Evolutionary conservation across 2,797 vertebrate species (phyloP), one percentile per base, ranked within the genome.

Genomic region (Dendrocincla tyrannina): DNA sequence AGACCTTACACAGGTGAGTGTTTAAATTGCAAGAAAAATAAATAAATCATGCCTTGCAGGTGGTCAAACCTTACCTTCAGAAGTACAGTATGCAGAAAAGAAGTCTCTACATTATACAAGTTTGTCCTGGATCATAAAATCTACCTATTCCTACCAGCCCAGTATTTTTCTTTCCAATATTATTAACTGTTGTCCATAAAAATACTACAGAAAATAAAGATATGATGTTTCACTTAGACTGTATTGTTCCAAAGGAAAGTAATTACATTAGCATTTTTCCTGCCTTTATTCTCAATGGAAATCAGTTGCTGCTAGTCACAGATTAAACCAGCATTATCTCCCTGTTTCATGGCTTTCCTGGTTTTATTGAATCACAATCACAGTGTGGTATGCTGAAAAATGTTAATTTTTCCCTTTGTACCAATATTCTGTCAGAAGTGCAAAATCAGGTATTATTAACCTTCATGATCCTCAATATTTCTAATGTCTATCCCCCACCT

Each of bases 251-350:
- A 35, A 79, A 88, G 27, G 37, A 94, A 96, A 94, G 67, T 92
- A 96, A 93, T 95, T 88, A 49, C 66, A 73, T 94, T 88, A 93
- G 16, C 64, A 41, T 67, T 89, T 92, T 96, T 93, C 73, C 59
- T 91, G 53, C 60, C 39, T 95, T 84, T 88, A 27, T 27, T 91
- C 62, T 96, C 76, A 73, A 41, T 47, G 46, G 73, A 85, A 92
- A 88, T 90, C 39, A 68, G 63, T 33, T 35, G 84, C 75, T 93
- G 62, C 49, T 84, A 78, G 42, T 74, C 63, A 64, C 50, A 92
- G 74, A 89, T 83, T 88, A 93, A 62, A 87, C 39, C 3, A 18
- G 27, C n/a, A 78, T 82, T 93, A 88, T 91, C 55, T 89, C 17
- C 37, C 35, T 44, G 22, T 75, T 91, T 74, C 47, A 41, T 13